A percentile compares a stretch with the other conserved stretches of the same genome.
phyloP scores from a whole-genome alignment of 92 coral and sea anemone genomes.

The Porites rus region DNA sequence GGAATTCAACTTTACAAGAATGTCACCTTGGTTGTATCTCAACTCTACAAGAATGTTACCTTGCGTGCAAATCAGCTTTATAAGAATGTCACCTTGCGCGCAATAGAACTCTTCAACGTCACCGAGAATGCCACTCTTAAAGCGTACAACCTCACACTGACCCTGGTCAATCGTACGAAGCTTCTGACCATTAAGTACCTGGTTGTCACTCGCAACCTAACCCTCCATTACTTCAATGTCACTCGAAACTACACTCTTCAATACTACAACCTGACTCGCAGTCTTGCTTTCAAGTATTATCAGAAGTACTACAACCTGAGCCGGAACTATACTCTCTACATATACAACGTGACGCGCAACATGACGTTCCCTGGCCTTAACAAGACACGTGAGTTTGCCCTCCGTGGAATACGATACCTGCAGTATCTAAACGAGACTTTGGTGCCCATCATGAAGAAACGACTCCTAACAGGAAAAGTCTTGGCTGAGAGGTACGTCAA shows the following conservation, averaged over 20 bases:
- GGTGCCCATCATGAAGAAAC: constrained; percentile 61
- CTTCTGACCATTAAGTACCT: constrained; percentile 54
- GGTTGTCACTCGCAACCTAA: constrained; percentile 42
- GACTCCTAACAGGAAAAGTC: constrained; percentile 66
- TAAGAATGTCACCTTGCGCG: constrained; percentile 73
- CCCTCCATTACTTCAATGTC: constrained; percentile 64
- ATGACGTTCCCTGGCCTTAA: constrained; percentile 58
- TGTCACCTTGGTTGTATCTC: constrained; percentile 66
- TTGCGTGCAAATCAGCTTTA: constrained; percentile 43
- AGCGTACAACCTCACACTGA: constrained; percentile 65
- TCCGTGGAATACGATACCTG: constrained; percentile 62
- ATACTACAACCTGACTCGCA: constrained; percentile 75
- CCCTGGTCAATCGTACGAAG: constrained; percentile 58
- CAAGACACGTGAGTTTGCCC: constrained; percentile 62
- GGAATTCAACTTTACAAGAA: constrained; percentile 68
- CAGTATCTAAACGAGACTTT: constrained; percentile 69
- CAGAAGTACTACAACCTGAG: constrained; percentile 62
- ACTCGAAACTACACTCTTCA: constrained; percentile 58
- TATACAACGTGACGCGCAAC: constrained; percentile 72
- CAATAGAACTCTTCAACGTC: constrained; percentile 66
- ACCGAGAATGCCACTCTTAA: constrained; percentile 72
- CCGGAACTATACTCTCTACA: constrained; percentile 57
- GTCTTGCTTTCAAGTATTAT: constrained; percentile 64
- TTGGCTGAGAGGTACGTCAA: constrained; percentile 57
- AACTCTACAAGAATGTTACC: constrained; percentile 66